Evolutionary conservation across 1,140 invertebrate genomes (phyloP).

Genomic region (Lethocerus indicus): DNA sequence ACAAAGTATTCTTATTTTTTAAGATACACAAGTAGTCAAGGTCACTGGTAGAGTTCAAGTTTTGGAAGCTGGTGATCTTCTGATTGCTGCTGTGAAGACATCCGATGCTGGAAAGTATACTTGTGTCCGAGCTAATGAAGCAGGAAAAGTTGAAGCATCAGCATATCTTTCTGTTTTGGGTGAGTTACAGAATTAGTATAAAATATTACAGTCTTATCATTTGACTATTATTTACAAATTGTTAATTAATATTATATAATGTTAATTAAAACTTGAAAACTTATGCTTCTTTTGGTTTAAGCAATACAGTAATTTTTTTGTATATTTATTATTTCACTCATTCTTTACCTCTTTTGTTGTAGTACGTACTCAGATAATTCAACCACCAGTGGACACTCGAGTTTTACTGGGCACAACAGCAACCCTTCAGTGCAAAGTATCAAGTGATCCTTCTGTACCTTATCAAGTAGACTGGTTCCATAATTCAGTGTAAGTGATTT

Average conservation of each 20-base stretch:
- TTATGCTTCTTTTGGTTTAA: not conserved
- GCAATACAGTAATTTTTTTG: not conserved
- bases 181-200: conserved; percentile 30
- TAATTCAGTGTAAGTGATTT: conserved; percentile 59
- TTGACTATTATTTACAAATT: not conserved
- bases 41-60: conserved; percentile 44
- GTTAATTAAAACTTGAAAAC: not conserved
- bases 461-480: conserved; percentile 84
- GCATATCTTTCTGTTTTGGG: conserved; percentile 67
- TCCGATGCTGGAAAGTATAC: conserved; percentile 76
- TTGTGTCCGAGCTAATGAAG: conserved; percentile 75
- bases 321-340: not conserved
- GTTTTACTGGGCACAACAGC: conserved; percentile 81
- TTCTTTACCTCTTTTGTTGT: conserved; percentile 21
- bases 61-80: conserved; percentile 63
- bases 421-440: conserved; percentile 80
- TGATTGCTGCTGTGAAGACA: conserved; percentile 68
- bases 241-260: not conserved
- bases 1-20: conserved; percentile 11
- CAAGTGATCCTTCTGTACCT: conserved; percentile 79
- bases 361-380: conserved; percentile 83
- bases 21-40: conserved; percentile 34
- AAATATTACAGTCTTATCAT: no score
- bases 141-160: conserved; percentile 64
- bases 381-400: conserved; percentile 75